Base-by-base conservation (phyloP, 2,797 vertebrate species). In the Anguilla marmorata region DNA sequence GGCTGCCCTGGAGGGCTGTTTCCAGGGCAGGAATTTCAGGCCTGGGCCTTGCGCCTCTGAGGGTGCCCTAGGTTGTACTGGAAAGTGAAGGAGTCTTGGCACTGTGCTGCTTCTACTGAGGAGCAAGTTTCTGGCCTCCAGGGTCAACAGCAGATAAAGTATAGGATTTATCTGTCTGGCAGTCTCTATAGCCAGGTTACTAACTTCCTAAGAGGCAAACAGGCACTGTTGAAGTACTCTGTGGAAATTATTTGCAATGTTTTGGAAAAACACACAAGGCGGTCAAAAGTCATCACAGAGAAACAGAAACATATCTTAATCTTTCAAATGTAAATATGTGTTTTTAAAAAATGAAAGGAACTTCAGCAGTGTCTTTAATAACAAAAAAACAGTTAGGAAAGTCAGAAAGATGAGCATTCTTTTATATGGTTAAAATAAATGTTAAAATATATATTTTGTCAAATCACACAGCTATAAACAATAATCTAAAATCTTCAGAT, bases 101-200 rank as follows among this genome's bases (percentile, higher is more conserved):
- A 45, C 33, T 83, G 21, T 16, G 50, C 19, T 16, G 50, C 50
- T 76, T 54, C 24, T 30, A 72, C 30, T n/a, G 60, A 37, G 69
- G 37, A 30, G 16, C 66, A 11, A 37, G 12, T 27, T 21, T 24
- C 48, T 14, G 37, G 3, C 83, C 69, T 56, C 33, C 33, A n/a
- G 84, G 63, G 52, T 41, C 87, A 85, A 79, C 54, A 58, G 69
- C 66, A 72, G 58, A 33, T 76, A 50, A 85, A 27, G 33, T 66
- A 88, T 63, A 83, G 60, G 30, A 74, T 88, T 85, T 54, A 85
- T 30, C 27, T 45, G 16, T 82, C 33, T 48, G 76, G 19, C 12
- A 48, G 76, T 21, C 19, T 45, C 37, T 79, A 41, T 37, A 21
- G 30, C 74, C 27, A 33, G 72, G 27, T 76, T 33, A 41, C 30